A percentile compares a stretch with the other conserved stretches of the same genome.
Conservation (phyloP, 2,888 invertebrate genomes). For the Apocheima hispidaria region DNA sequence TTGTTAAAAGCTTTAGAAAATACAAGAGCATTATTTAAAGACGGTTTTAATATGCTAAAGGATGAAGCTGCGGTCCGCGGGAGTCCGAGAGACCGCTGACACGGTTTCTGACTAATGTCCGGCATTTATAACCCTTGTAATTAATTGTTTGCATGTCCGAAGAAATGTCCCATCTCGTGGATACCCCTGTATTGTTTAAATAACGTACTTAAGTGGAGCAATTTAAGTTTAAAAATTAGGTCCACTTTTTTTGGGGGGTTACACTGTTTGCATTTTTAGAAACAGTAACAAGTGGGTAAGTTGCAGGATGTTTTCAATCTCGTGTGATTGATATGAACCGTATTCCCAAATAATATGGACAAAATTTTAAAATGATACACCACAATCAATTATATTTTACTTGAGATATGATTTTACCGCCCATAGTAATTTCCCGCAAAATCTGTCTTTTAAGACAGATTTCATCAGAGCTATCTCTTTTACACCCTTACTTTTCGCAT, state of each 20-base stretch:
- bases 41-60: slow-evolving; percentile 47
- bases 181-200: slow-evolving; percentile 75
- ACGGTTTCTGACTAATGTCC: slow-evolving; percentile 78
- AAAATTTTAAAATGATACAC: too few species aligned
- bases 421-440: too few species aligned
- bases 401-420: too few species aligned
- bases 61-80: slow-evolving; percentile 53
- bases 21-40: slow-evolving; percentile 39
- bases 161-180: slow-evolving; percentile 76
- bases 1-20: slow-evolving; percentile 36
- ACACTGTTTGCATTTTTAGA: background rate
- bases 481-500: too few species aligned
- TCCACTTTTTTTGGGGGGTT: slow-evolving; percentile 21
- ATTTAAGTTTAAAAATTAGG: slow-evolving; percentile 25
- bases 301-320: too few species aligned
- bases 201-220: slow-evolving; percentile 57
- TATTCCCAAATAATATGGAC: too few species aligned
- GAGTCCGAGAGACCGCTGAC: slow-evolving; percentile 72
- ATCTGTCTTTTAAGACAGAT: too few species aligned
- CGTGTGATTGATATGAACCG: too few species aligned
- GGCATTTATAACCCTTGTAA: slow-evolving; percentile 84
- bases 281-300: background rate
- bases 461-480: too few species aligned
- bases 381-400: too few species aligned
- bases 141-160: slow-evolving; percentile 86